phyloP scores from a whole-genome alignment of 2,113 vertebrate species.

The Neoarius graeffei region DNA sequence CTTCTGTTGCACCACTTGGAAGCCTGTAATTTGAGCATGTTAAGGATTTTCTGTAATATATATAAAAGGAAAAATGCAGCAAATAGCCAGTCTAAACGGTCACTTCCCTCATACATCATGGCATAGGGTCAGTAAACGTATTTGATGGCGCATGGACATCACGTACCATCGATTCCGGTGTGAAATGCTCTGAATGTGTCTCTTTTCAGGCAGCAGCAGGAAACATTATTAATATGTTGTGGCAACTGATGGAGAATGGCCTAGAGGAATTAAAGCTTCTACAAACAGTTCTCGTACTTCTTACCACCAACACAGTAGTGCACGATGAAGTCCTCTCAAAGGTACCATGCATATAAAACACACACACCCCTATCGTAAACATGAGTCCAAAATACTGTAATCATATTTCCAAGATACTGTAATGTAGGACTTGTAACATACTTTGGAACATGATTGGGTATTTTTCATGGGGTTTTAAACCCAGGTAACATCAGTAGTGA shows the following conservation, averaged over 20 bases:
- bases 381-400: too few relatives aligned
- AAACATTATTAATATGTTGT: conserved; percentile 99
- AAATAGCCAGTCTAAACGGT: too few relatives aligned
- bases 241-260: conserved; percentile 99
- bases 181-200: conserved; percentile 36
- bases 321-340: conserved; percentile 96
- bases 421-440: neutral
- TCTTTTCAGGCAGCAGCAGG: conserved; percentile 87
- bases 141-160: neutral
- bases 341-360: conserved; percentile 69
- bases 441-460: too few relatives aligned
- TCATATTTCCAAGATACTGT: neutral
- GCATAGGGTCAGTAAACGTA: neutral
- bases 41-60: too few relatives aligned
- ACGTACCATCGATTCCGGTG: neutral
- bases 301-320: conserved; percentile 97
- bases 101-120: neutral
- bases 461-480: neutral
- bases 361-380: neutral
- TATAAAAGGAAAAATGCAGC: too few relatives aligned
- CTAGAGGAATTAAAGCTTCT: conserved; percentile 96
- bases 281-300: conserved; percentile 95
- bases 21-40: too few relatives aligned
- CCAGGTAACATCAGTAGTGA: neutral
- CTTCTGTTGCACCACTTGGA: too few relatives aligned